Evolutionary conservation across 2,113 vertebrate species (phyloP).

Genomic region (Psammodynastes pulverulentus): DNA sequence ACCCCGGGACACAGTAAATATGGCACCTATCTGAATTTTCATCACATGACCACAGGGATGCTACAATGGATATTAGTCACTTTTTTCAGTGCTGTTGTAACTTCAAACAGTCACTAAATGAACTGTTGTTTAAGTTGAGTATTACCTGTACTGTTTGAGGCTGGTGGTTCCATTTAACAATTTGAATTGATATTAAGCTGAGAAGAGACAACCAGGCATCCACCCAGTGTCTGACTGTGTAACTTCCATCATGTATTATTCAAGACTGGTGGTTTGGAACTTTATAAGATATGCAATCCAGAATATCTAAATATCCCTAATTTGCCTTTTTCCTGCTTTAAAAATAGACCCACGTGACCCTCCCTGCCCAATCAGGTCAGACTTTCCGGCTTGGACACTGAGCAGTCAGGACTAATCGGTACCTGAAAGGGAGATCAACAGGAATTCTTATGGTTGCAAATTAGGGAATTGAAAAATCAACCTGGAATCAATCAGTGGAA

Average conservation of each 20-base stretch:
- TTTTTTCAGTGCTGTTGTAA: background rate
- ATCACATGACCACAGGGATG: background rate
- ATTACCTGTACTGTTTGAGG: background rate
- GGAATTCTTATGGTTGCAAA: background rate
- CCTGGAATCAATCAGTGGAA: background rate
- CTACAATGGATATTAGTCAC: background rate
- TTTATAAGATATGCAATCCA: background rate
- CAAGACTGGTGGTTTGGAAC: background rate
- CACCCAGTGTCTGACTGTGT: background rate
- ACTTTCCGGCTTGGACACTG: background rate
- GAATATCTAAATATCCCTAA: background rate
- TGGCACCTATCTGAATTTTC: background rate
- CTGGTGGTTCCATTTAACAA: background rate
- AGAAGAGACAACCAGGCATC: background rate
- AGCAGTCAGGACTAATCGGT: background rate
- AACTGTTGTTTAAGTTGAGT: background rate
- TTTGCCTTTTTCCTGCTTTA: background rate
- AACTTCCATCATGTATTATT: background rate
- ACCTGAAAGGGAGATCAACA: background rate
- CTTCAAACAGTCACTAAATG: background rate
- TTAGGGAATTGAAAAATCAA: background rate
- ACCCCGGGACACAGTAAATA: background rate
- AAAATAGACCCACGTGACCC: background rate
- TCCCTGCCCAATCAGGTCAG: background rate
- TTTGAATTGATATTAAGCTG: background rate